Evolutionary conservation across 2,797 vertebrate genomes (phyloP).

Genomic region (Apodemus agrarius): DNA sequence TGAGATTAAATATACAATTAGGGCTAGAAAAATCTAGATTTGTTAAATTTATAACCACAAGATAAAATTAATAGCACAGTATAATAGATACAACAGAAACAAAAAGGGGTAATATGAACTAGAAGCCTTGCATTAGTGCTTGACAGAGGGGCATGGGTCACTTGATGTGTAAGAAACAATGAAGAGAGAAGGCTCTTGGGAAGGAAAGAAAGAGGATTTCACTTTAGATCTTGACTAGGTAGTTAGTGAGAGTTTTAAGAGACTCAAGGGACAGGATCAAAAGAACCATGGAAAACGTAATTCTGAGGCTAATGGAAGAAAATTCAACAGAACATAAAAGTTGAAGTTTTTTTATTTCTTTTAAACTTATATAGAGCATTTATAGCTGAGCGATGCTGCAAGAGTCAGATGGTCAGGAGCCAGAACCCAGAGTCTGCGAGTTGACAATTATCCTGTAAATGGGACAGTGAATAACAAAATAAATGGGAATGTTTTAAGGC

Average conservation of each 20-base stretch:
- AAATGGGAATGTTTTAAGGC: not conserved
- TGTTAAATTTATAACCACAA: not conserved
- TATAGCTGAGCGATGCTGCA: not conserved
- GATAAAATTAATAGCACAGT: not conserved
- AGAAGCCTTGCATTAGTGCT: not conserved
- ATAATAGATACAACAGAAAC: not conserved
- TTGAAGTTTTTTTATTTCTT: not conserved
- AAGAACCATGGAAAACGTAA: not conserved
- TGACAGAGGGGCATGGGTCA: not conserved
- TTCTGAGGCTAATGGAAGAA: not conserved
- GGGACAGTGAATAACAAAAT: not conserved
- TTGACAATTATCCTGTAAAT: not conserved
- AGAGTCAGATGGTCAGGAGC: not conserved
- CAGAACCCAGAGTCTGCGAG: not conserved
- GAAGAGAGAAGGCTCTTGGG: not conserved
- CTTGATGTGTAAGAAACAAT: not conserved
- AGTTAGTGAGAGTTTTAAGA: not conserved
- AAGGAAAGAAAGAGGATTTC: not conserved
- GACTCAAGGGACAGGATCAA: not conserved
- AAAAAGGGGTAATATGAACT: not conserved
- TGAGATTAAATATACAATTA: not conserved
- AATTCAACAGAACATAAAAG: conserved; percentile 36
- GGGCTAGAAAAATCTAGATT: not conserved
- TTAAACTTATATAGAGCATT: not conserved
- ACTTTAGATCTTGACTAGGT: not conserved